Percentiles rank a stretch among this genome's conserved stretches.
Evolutionary conservation across 2,888 invertebrate genomes (phyloP).

Genomic region (Tetramorium bicarinatum): DNA sequence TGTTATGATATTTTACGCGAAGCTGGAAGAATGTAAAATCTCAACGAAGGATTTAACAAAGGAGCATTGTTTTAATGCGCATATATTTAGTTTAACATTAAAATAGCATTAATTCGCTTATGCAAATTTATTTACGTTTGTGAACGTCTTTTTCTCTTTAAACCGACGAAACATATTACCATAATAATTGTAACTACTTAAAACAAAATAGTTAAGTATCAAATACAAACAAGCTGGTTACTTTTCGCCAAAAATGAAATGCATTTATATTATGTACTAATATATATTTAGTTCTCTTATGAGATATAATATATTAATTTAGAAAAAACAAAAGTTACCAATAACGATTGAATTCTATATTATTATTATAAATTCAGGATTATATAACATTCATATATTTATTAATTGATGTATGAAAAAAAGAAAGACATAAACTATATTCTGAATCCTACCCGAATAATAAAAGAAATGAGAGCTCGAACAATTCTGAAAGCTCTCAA

Average conservation of each 20-base stretch:
- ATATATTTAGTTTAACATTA: slow-evolving; percentile 32
- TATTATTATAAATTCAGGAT: not conserved
- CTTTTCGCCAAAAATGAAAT: not conserved
- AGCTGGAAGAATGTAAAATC: not conserved
- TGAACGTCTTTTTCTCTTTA: not conserved
- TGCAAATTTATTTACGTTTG: slow-evolving; percentile 19
- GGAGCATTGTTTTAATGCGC: slow-evolving; percentile 44
- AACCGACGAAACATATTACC: not conserved
- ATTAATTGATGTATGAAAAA: not conserved
- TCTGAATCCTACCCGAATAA: not conserved
- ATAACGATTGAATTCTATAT: not conserved
- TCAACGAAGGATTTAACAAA: slow-evolving; percentile 19
- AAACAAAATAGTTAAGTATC: not conserved
- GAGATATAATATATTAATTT: not conserved
- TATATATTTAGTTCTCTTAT: not conserved
- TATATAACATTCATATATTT: not conserved
- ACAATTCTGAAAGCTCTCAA: not conserved
- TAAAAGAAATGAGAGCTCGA: not conserved
- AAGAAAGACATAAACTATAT: not conserved
- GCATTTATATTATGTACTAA: not conserved
- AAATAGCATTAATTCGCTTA: slow-evolving; percentile 20
- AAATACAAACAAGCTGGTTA: not conserved
- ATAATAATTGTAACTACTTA: slow-evolving; percentile 5
- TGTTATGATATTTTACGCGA: not conserved
- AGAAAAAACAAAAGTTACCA: not conserved